phyloP scores from a whole-genome alignment of 2,888 invertebrate genomes.

The Parnassius mnemosyne region DNA sequence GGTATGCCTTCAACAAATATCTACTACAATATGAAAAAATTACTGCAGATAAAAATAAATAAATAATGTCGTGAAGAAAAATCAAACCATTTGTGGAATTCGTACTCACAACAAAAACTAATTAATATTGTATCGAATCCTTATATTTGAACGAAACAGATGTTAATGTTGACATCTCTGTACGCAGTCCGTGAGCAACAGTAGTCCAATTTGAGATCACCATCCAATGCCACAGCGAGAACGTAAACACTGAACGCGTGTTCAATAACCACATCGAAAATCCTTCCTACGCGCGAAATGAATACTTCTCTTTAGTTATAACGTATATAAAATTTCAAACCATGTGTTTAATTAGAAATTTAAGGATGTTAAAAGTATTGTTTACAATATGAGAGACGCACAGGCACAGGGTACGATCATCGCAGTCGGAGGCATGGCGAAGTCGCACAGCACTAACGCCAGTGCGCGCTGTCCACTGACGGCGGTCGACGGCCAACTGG shows the following conservation, averaged over 20 bases:
- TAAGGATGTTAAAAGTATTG: conserved; percentile 30
- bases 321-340: conserved; percentile 2
- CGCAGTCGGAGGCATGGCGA: conserved; percentile 76
- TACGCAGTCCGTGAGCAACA: conserved; percentile 54
- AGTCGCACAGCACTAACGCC: conserved; percentile 50
- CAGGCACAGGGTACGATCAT: conserved; percentile 79
- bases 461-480: conserved; percentile 67
- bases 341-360: neutral
- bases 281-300: conserved; percentile 12
- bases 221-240: conserved; percentile 69
- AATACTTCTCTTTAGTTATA: neutral
- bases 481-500: conserved; percentile 73
- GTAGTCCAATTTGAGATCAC: conserved; percentile 66
- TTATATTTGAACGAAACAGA: conserved; percentile 31
- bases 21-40: neutral
- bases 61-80: neutral
- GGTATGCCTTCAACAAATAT: conserved; percentile 1
- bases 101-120: conserved; percentile 21
- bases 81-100: conserved; percentile 10
- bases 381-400: conserved; percentile 57
- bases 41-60: neutral
- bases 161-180: conserved; percentile 54
- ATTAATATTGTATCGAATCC: conserved; percentile 12
- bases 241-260: conserved; percentile 67
- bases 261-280: conserved; percentile 57